Conservation (phyloP, 1,140 invertebrate species). For the Lethocerus indicus region DNA sequence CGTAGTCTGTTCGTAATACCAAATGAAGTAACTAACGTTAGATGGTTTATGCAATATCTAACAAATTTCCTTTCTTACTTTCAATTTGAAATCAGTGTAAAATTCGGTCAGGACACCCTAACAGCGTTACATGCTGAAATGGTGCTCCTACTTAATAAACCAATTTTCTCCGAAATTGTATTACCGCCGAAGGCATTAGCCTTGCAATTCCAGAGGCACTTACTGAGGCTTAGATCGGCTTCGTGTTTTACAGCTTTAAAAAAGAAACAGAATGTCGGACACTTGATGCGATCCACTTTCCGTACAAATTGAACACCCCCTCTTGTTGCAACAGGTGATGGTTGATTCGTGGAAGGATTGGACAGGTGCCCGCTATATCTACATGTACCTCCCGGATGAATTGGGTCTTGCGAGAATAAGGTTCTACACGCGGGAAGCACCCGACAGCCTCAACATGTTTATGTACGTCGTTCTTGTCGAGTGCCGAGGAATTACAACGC, state of each 20-base stretch:
- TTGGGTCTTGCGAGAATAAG: conserved; percentile 25
- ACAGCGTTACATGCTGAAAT: too few relatives aligned
- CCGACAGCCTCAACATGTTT: conserved; percentile 25
- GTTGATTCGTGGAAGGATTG: conserved; percentile 32
- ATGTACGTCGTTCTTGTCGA: conserved; percentile 30
- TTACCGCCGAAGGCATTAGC: background rate
- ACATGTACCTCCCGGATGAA: conserved; percentile 27
- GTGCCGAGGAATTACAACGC: conserved; percentile 22
- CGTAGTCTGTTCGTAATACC: too few relatives aligned
- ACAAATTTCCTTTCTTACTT: too few relatives aligned
- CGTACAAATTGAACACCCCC: too few relatives aligned
- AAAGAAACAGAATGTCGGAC: background rate
- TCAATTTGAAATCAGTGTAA: too few relatives aligned
- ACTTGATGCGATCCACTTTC: too few relatives aligned
- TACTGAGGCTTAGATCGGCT: background rate
- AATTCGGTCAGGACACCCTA: too few relatives aligned
- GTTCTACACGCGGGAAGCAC: conserved; percentile 25
- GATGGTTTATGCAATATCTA: too few relatives aligned
- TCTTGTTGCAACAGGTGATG: conserved; percentile 23
- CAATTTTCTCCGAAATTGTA: background rate
- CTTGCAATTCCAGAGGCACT: background rate
- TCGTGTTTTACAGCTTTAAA: background rate
- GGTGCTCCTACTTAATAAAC: background rate
- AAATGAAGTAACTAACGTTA: too few relatives aligned
- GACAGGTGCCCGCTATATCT: conserved; percentile 30